phyloP scores from a whole-genome alignment of 2,888 invertebrate species.

The Brachyptera risi region DNA sequence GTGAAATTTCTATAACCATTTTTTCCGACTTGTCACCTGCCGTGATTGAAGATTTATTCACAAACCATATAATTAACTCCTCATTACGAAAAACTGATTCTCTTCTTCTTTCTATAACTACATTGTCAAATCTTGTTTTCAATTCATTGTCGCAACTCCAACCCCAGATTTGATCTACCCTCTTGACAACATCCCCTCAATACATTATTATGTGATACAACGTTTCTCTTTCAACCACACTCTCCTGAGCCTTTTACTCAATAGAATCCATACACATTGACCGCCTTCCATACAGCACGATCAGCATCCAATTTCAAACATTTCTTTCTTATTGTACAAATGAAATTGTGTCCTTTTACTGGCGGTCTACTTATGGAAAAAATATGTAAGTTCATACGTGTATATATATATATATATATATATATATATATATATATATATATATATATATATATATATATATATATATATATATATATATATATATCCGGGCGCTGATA shows the following conservation, averaged over 20 bases:
- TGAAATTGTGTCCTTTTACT: slow-evolving; percentile 23
- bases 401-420: neutral
- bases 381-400: neutral
- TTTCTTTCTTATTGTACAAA: slow-evolving; percentile 24
- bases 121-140: neutral
- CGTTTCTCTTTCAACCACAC: neutral
- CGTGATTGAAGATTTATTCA: no score
- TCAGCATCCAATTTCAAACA: slow-evolving; percentile 28
- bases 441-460: no score
- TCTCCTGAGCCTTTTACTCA: slow-evolving; percentile 4
- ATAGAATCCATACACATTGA: slow-evolving; percentile 2
- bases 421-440: no score
- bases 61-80: slow-evolving; percentile 8
- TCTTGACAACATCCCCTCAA: slow-evolving; percentile 5
- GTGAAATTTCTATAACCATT: no score
- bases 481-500: no score
- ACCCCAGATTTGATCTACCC: neutral
- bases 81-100: neutral
- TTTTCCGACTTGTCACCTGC: no score
- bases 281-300: slow-evolving; percentile 13
- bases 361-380: neutral
- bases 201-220: neutral
- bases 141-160: no score
- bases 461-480: no score
- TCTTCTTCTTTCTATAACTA: neutral